Base-by-base conservation (phyloP, 2,113 vertebrate species). In the Rhabdornis inornatus region DNA sequence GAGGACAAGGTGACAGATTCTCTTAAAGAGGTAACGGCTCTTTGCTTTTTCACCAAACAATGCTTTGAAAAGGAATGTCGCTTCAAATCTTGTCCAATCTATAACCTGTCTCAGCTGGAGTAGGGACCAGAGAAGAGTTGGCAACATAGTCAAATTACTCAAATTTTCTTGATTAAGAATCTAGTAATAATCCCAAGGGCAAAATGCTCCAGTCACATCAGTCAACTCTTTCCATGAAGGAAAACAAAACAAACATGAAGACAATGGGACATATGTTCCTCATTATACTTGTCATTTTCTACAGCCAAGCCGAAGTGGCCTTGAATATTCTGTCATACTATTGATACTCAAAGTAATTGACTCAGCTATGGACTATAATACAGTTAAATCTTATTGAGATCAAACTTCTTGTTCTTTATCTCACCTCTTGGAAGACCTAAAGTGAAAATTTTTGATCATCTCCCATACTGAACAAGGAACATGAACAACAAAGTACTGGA, bases 1-100 rank as follows among this genome's bases (percentile, higher is more conserved):
- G 74, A 95, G 88, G 81, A 92, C 94, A 96, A 78, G 87, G 87
- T 91, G 96, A 97, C 96, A 96, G 94, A 94, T 89, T 80, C 39
- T 83, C 52, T 83, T 93, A 90, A 94, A 90, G 61, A 0, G 18
- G 65, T 77, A 93, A 95, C 15, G 33, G 61, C 40, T 89, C 42
- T 84, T 65, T 31, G 20, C 66, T 94, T 94, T 78, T 79, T 89
- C 85, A 83, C 56, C 59, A 71, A 94, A 83, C 47, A 68, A 74
- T 68, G 70, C 71, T 75, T 76, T 72, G 75, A 79, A 94, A 90
- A 76, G 4, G 9, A 63, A 23, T 65, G 52, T 60, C 0, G 22
- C 72, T 94, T 61, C 72, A 84, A 91, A 89, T 68, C 61, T 57
- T 74, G 77, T 82, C 47, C 76, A 53, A 37, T 69, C 82, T 87